Conservation (phyloP, 2,113 vertebrate genomes). For the Myotis yumanensis region DNA sequence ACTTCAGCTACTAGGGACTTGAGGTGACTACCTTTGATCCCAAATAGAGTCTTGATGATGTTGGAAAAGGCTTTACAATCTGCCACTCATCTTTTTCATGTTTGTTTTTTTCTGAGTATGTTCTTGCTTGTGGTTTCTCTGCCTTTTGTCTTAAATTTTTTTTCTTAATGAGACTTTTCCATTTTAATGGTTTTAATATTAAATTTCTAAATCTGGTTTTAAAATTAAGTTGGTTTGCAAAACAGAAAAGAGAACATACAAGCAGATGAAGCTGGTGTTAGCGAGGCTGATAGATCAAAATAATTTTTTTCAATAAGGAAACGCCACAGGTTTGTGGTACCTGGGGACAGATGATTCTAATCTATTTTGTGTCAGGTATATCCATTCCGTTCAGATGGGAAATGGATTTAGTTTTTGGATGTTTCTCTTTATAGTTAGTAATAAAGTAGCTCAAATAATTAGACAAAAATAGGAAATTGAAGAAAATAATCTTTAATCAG, state of each 20-base stretch:
- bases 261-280: neutral
- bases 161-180: neutral
- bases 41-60: neutral
- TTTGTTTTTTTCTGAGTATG: neutral
- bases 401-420: slow-evolving; percentile 36
- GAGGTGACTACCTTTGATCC: neutral
- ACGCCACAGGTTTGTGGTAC: neutral
- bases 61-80: neutral
- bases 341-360: neutral
- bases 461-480: slow-evolving; percentile 46
- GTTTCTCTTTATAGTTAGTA: slow-evolving; percentile 39
- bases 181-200: slow-evolving; percentile 19
- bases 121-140: neutral
- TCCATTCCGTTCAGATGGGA: slow-evolving; percentile 21
- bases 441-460: slow-evolving; percentile 39
- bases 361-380: slow-evolving; percentile 42
- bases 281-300: neutral
- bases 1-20: neutral
- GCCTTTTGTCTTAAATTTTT: neutral
- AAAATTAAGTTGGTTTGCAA: neutral
- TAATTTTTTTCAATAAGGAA: neutral
- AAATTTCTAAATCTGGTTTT: slow-evolving; percentile 55
- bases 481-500: slow-evolving; percentile 34
- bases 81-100: neutral
- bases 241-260: slow-evolving; percentile 13